Conservation (phyloP, 2,888 invertebrate genomes). For the Lepetodrilus schrolli region DNA sequence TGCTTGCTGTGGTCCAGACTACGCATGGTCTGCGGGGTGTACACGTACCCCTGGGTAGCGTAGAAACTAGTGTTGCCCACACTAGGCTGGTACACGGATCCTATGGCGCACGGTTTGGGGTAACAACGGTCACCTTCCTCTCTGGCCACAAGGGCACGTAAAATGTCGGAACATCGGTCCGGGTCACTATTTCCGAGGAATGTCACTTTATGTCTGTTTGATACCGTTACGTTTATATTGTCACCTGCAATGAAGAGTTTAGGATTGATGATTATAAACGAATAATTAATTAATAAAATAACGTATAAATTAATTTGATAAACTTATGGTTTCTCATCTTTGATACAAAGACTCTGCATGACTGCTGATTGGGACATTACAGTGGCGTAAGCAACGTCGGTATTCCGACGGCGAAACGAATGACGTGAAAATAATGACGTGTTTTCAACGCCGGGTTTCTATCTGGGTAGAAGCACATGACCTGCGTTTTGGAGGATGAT, state of each 20-base stretch:
- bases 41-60: constrained; percentile 59
- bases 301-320: no score
- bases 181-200: constrained; percentile 58
- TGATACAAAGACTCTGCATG: no score
- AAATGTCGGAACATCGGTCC: constrained; percentile 52
- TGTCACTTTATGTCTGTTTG: constrained; percentile 24
- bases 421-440: no score
- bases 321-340: no score
- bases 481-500: no score
- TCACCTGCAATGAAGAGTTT: constrained; percentile 35
- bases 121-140: constrained; percentile 56
- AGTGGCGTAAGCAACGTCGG: no score
- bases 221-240: neutral
- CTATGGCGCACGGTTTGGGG: constrained; percentile 71
- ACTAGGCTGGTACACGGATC: constrained; percentile 60
- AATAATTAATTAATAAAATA: no score
- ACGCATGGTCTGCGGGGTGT: constrained; percentile 50
- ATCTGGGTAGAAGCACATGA: no score
- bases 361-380: no score
- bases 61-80: constrained; percentile 53
- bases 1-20: constrained; percentile 48
- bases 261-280: no score
- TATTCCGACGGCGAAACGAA: no score
- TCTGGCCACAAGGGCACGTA: constrained; percentile 51
- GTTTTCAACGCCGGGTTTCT: no score